Conservation (phyloP, 2,888 invertebrate genomes). For the Keiferia lycopersicella region DNA sequence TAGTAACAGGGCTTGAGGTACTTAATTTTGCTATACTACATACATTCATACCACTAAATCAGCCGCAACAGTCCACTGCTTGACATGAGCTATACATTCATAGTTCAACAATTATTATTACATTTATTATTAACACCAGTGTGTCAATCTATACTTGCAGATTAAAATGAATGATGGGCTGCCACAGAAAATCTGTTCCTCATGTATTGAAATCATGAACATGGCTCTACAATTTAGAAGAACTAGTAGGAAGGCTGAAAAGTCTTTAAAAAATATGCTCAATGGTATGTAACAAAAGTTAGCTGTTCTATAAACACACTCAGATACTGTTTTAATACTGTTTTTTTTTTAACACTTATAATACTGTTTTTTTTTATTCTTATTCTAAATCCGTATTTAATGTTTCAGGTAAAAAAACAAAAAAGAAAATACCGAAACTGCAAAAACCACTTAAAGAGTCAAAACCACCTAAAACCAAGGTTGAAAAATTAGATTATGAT, state of each 20-base stretch:
- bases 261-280: constrained; percentile 44
- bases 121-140: too few species aligned
- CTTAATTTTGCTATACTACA: too few species aligned
- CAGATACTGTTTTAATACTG: too few species aligned
- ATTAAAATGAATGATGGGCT: constrained; percentile 62
- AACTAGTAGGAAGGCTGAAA: constrained; percentile 55
- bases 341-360: too few species aligned
- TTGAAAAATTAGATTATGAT: constrained; percentile 32
- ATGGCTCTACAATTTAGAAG: constrained; percentile 54
- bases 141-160: constrained; percentile 44
- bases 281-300: too few species aligned
- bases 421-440: constrained; percentile 37
- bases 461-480: constrained; percentile 29
- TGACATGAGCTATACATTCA: too few species aligned
- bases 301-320: too few species aligned
- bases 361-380: too few species aligned
- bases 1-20: constrained; percentile 59
- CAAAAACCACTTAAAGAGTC: constrained; percentile 27
- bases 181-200: constrained; percentile 62
- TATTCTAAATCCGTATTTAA: too few species aligned
- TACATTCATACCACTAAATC: too few species aligned
- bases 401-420: constrained; percentile 35
- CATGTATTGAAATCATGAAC: constrained; percentile 51
- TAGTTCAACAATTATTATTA: too few species aligned
- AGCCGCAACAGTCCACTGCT: too few species aligned